A percentile compares a stretch with the other conserved stretches of the same genome.
phyloP scores from a whole-genome alignment of 2,797 vertebrate genomes.

The Ceryle rudis region DNA sequence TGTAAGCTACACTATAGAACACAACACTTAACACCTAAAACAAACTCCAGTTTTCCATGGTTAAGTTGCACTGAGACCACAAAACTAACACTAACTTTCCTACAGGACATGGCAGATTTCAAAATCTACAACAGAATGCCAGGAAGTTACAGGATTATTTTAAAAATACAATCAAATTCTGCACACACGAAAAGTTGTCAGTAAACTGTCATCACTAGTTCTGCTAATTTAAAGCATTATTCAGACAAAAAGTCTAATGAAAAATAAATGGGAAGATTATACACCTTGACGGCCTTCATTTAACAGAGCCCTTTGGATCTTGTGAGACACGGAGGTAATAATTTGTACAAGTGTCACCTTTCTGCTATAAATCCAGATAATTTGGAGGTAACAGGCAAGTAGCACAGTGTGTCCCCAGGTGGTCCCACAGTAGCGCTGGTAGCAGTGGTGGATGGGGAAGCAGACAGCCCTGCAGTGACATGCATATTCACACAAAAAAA shows the following conservation, averaged over 20 bases:
- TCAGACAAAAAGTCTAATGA: background rate
- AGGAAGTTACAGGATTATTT: background rate
- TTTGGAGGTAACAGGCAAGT: background rate
- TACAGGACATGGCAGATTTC: background rate
- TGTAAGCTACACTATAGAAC: background rate
- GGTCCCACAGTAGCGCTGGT: background rate
- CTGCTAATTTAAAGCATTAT: background rate
- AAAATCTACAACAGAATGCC: background rate
- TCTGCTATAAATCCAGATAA: background rate
- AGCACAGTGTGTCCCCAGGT: background rate
- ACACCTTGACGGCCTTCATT: background rate
- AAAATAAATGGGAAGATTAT: background rate
- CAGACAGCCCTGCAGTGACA: background rate
- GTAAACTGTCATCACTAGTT: background rate
- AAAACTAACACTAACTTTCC: background rate
- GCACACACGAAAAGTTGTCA: background rate
- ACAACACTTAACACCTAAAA: background rate
- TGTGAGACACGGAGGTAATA: background rate
- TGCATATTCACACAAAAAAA: background rate
- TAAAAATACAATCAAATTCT: background rate
- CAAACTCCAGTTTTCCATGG: background rate
- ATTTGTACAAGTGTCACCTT: background rate
- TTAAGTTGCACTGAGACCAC: rapidly evolving
- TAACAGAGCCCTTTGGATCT: background rate
- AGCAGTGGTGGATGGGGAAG: background rate